phyloP scores from a whole-genome alignment of 2,888 invertebrate genomes.

The Petrolisthes manimaculis region DNA sequence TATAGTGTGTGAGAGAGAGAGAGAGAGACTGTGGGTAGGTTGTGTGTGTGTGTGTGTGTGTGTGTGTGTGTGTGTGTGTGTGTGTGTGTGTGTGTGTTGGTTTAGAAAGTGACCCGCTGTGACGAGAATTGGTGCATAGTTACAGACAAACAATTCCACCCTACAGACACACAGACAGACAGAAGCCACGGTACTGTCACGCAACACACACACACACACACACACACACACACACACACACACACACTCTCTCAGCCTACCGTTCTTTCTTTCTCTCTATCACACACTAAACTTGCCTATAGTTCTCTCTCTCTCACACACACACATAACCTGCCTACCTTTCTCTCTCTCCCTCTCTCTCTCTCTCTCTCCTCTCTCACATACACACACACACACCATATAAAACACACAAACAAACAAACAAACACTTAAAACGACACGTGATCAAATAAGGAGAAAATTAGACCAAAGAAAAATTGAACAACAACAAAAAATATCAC shows the following conservation, averaged over 20 bases:
- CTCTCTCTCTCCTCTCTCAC: slow-evolving; percentile 1
- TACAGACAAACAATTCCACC: not conserved
- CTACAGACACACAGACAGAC: not conserved
- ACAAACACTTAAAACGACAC: too few species aligned
- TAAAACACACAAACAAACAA: too few species aligned
- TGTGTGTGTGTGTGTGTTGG: not conserved
- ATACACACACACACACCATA: too few species aligned
- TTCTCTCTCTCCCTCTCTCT: slow-evolving; percentile 13
- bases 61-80: not conserved
- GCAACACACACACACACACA: not conserved
- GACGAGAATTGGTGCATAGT: not conserved
- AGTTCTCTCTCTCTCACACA: slow-evolving; percentile 14
- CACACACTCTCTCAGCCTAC: not conserved
- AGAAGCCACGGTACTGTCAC: not conserved
- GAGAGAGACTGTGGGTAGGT: too few species aligned
- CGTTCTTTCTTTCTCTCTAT: not conserved
- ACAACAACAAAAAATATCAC: too few species aligned
- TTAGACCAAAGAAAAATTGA: too few species aligned
- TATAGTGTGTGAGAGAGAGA: too few species aligned
- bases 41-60: too few species aligned
- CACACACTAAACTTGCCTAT: slow-evolving; percentile 5
- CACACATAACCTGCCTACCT: not conserved
- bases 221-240: slow-evolving; percentile 10
- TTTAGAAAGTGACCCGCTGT: not conserved
- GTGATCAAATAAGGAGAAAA: too few species aligned